Conservation (phyloP, 2,797 vertebrate genomes). For the Australoheros facetus region DNA sequence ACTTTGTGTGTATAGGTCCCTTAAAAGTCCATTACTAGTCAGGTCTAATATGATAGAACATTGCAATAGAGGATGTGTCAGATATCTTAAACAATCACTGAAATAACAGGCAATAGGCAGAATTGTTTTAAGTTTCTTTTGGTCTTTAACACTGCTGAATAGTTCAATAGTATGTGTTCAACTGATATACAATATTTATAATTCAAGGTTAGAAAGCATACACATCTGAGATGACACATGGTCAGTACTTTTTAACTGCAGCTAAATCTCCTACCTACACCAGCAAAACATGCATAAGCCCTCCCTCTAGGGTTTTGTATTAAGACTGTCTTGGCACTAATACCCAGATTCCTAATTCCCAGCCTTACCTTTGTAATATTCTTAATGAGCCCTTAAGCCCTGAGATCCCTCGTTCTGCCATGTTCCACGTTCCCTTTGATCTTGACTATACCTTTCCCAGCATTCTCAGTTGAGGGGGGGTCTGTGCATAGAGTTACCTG, state of each 20-base stretch:
- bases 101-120: not conserved
- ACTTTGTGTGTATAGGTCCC: too few species aligned
- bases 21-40: not conserved
- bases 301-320: conserved; percentile 75
- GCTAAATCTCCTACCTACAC: conserved; percentile 66
- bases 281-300: conserved; percentile 71
- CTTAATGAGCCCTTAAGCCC: conserved; percentile 82
- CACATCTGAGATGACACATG: conserved; percentile 39
- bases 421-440: conserved; percentile 80
- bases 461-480: conserved; percentile 61
- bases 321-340: conserved; percentile 76
- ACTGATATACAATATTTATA: not conserved
- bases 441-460: conserved; percentile 75
- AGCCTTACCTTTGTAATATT: conserved; percentile 81
- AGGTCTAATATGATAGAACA: not conserved
- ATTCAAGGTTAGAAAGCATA: conserved; percentile 58
- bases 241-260: conserved; percentile 62
- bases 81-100: not conserved
- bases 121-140: not conserved
- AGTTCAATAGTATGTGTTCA: not conserved
- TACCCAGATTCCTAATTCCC: conserved; percentile 80
- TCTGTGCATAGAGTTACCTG: conserved; percentile 66
- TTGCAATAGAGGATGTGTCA: not conserved
- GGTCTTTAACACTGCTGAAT: not conserved
- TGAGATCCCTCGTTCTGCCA: conserved; percentile 77